Conservation (phyloP, 2,113 vertebrate species). For the Cricetomys ansorgei region DNA sequence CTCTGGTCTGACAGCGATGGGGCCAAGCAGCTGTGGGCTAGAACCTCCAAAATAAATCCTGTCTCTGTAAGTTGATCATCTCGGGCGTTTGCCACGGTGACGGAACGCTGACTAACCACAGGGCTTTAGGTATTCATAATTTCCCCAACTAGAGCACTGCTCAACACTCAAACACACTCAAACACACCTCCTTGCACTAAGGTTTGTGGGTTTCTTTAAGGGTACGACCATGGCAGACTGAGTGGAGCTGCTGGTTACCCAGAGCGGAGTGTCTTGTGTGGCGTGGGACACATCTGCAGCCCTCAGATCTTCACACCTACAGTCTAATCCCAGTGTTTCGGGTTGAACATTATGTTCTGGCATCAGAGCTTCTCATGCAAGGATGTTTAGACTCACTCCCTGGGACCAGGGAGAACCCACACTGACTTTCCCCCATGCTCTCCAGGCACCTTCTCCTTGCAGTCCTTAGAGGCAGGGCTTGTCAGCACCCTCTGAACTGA, state of each 20-base stretch:
- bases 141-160: too few species aligned
- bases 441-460: background rate
- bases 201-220: background rate
- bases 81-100: background rate
- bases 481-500: background rate
- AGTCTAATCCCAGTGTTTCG: background rate
- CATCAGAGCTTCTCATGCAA: background rate
- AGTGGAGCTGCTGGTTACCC: background rate
- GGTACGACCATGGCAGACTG: background rate
- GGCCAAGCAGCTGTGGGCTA: background rate
- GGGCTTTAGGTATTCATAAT: background rate
- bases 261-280: background rate
- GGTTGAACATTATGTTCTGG: background rate
- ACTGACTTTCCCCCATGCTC: background rate
- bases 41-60: background rate
- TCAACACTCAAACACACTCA: fast-evolving
- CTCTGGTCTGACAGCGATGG: background rate
- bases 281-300: background rate
- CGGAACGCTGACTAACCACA: background rate
- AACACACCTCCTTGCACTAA: background rate
- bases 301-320: background rate
- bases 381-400: background rate
- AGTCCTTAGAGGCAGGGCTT: background rate
- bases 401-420: background rate
- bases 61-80: background rate